Evolutionary conservation across 2,113 vertebrate species (phyloP), one percentile per base, ranked within the genome.

Genomic region (Columbina picui): DNA sequence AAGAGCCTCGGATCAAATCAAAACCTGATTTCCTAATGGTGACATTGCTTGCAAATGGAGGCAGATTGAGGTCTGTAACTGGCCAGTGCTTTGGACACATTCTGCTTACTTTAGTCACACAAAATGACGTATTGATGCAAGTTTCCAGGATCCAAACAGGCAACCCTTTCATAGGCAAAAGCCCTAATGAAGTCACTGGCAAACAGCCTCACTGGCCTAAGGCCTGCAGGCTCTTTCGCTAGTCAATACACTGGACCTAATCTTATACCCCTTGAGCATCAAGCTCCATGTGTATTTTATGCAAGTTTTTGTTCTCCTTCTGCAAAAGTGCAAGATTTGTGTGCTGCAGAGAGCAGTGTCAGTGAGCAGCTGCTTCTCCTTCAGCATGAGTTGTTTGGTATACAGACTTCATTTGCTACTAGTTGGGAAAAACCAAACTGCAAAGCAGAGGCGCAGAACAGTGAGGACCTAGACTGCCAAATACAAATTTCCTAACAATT

Each of bases 161-260:
- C 96, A 97, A 41, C 34, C 34, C 93, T 96, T 96, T 96, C 93
- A 94, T 78, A 93, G 69, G 92, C 80, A 95, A 96, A 90, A 92
- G 76, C 84, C 52, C 83, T 97, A 94, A 96, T 95, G 96, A 96
- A 96, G 94, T 95, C 93, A 96, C 89, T 93, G 92, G 93, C 96
- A 96, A 14, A 17, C 60, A 96, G 90, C 92, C 95, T 95, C 2
- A 1, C 88, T 96, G 95, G 93, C 92, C 90, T 79, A 45, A 67
- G 80, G 92, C 90, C 93, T 94, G 80, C 80, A 78, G 83, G 77
- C 92, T 95, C 39, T 90, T 96, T 94, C 90, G 26, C 83, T 81
- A 96, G 94, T 97, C 92, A 96, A 94, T 96, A 92, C 86, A 84
- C 92, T 65, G 83, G 60, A 95, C 93, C 86, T 96, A 92, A 96